Evolutionary conservation across 2,797 vertebrate genomes (phyloP), one percentile per base, ranked within the genome.

Genomic region (Acestrorhynchus altus): DNA sequence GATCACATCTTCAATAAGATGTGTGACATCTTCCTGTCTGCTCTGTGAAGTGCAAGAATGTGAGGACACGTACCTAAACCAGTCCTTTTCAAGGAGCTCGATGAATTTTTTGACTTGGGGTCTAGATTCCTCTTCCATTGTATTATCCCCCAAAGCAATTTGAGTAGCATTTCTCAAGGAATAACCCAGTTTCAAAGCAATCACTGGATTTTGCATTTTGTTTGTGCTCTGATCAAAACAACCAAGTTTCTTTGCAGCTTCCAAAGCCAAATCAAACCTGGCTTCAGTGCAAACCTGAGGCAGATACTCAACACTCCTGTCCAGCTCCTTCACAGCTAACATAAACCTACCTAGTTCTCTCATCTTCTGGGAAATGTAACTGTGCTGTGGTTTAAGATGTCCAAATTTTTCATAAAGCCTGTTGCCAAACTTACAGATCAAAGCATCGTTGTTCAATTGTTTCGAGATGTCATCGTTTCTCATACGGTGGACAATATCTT

Each of bases 391-490:
- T 22, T 61, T 70, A n/a, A 71, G 64, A 16, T 46, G 11, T 0
- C n/a, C 57, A 9, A 46, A n/a, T 51, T 77, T 83, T 46, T 76
- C 42, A 74, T 47, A 72, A 31, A 81, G 47, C 0, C 20, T 40
- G 31, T 71, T 68, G 15, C 80, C 80, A 51, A 77, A 74, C 74
- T 78, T 76, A 52, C 79, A 81, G 51, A 81, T 81, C 35, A 81
- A 76, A 22, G 11, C 4, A 35, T 81, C 79, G 1, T 67, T 68
- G 46, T 63, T 78, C n/a, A 78, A 16, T 12, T 57, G 44, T 47
- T 78, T 72, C 0, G 69, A 56, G 16, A 80, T 20, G 8, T 69
- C 11, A 26, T 81, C 79, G 1, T 67, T 49, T 46, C 63, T 47
- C 81, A 82, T 82, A 3, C 12, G 49, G 40, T n/a, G 11, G 10